phyloP scores from a whole-genome alignment of 2,113 vertebrate species.

The Pseudorectes ferrugineus region DNA sequence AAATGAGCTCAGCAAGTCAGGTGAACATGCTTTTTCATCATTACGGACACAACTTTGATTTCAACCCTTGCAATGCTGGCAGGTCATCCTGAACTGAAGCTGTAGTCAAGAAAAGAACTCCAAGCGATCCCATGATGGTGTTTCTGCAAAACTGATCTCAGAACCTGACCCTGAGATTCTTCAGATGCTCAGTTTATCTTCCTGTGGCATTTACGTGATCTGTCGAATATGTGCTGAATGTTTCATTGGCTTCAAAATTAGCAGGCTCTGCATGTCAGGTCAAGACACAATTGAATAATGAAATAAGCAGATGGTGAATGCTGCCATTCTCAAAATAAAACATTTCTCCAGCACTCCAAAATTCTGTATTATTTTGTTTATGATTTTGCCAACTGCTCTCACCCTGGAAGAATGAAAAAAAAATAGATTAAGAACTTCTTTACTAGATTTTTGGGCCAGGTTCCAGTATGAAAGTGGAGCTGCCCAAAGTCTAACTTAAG shows the following conservation, averaged over 20 bases:
- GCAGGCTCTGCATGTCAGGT: not conserved
- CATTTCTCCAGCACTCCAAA: not conserved
- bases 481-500: not conserved
- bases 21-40: not conserved
- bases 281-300: not conserved
- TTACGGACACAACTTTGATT: rapidly evolving
- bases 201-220: not conserved
- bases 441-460: not conserved
- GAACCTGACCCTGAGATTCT: not conserved
- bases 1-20: not conserved
- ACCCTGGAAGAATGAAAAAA: not conserved
- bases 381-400: not conserved
- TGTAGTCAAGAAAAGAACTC: not conserved
- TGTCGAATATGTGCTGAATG: not conserved
- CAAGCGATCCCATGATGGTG: not conserved
- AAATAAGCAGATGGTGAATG: not conserved
- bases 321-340: not conserved
- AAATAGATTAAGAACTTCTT: not conserved
- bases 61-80: not conserved
- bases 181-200: not conserved
- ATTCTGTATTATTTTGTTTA: not conserved
- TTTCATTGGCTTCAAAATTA: not conserved
- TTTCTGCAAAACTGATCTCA: not conserved
- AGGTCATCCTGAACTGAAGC: not conserved
- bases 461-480: not conserved